A percentile compares a stretch with the other conserved stretches of the same genome.
These are phyloP conservation scores for Bombus ignitus DNA, from an alignment of 1,140 invertebrate species.

Conservation along the genomic window DNA sequence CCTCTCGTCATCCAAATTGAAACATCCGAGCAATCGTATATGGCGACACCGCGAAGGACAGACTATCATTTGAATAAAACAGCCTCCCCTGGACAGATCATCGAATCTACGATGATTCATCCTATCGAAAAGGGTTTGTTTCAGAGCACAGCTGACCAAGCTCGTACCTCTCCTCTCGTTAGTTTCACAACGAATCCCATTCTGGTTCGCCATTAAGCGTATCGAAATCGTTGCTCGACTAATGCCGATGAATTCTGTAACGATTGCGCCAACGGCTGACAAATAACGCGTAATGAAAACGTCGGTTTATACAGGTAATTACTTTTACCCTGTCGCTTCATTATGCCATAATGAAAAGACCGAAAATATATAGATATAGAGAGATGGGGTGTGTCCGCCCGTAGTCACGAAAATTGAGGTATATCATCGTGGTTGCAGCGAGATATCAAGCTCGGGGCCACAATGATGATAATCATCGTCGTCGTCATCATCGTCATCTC, in stretches of 20 bases:
- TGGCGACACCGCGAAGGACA: neutral
- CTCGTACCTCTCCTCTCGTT: neutral
- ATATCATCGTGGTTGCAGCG: constrained; percentile 46
- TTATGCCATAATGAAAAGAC: constrained; percentile 54
- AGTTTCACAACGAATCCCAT: neutral
- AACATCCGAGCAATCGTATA: neutral
- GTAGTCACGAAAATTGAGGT: constrained; percentile 36
- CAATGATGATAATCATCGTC: constrained; percentile 62
- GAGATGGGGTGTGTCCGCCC: neutral
- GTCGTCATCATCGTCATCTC: constrained; percentile 59
- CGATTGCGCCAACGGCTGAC: constrained; percentile 3
- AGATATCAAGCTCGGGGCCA: constrained; percentile 54
- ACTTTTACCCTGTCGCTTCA: constrained; percentile 47
- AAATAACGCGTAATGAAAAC: constrained; percentile 42
- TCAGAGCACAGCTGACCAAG: neutral
- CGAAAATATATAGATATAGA: constrained; percentile 3
- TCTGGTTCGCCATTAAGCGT: neutral
- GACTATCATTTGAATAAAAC: neutral
- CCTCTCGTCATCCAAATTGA: neutral
- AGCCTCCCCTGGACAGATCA: neutral
- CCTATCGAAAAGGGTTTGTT: neutral
- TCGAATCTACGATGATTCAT: constrained; percentile 17
- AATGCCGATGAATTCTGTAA: constrained; percentile 3
- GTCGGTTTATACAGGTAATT: constrained; percentile 34
- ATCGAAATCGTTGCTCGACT: constrained; percentile 19